Evolutionary conservation across 2,797 vertebrate species (phyloP).

Genomic region (Gymnothorax reevesii): DNA sequence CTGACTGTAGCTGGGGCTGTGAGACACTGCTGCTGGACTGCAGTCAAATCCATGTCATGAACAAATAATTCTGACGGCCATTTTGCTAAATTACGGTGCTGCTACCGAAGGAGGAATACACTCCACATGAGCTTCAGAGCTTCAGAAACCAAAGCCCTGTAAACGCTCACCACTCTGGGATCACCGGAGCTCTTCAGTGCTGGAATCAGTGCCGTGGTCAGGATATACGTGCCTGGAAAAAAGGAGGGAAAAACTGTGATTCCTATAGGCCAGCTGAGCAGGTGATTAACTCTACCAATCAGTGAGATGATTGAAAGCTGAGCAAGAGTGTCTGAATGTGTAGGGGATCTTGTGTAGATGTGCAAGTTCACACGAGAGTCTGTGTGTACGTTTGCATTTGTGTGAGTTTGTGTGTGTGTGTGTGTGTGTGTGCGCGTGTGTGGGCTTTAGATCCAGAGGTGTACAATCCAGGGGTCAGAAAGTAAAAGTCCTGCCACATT

Average conservation of each 20-base stretch:
- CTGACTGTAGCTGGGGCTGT: no score
- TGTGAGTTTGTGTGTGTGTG: neutral
- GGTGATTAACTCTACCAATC: no score
- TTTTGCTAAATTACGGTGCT: neutral
- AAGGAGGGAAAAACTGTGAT: neutral
- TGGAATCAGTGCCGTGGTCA: slow-evolving; percentile 79
- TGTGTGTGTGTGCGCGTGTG: neutral
- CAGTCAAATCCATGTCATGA: neutral
- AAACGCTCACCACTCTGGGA: slow-evolving; percentile 79
- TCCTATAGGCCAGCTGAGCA: neutral
- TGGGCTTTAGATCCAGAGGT: no score
- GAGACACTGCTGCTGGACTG: no score
- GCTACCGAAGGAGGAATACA: neutral
- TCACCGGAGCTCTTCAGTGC: slow-evolving; percentile 74
- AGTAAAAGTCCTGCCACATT: no score
- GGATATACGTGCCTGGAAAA: slow-evolving; percentile 76
- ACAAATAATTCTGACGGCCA: neutral
- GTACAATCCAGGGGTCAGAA: no score
- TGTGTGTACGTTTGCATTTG: neutral
- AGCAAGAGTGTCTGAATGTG: neutral
- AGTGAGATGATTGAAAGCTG: no score
- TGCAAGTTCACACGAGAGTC: neutral
- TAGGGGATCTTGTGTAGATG: neutral
- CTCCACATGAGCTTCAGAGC: no score
- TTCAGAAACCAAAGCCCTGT: neutral